A percentile compares a stretch with the other conserved stretches of the same genome.
Evolutionary conservation across 2,113 vertebrate genomes (phyloP).

Genomic region (Myiagra hebetior): DNA sequence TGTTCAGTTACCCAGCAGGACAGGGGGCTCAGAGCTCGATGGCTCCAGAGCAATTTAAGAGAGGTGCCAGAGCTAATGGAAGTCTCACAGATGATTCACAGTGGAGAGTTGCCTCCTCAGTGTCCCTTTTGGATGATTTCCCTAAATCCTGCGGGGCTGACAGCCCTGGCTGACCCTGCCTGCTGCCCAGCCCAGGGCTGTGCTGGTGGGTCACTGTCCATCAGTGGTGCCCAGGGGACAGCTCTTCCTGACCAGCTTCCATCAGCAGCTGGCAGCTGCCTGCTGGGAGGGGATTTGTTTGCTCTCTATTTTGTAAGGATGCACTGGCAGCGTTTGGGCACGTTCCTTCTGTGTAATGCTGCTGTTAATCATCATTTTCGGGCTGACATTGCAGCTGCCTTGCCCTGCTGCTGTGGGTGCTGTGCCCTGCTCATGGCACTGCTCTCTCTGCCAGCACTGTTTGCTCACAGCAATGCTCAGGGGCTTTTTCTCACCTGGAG

Average conservation of each 20-base stretch:
- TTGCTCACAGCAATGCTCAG: not conserved
- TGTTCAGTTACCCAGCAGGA: not conserved
- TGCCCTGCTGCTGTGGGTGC: not conserved
- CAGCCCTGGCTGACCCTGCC: not conserved
- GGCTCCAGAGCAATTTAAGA: not conserved
- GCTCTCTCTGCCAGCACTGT: fast-evolving
- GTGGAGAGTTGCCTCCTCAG: not conserved
- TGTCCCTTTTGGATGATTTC: not conserved
- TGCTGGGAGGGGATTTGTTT: not conserved
- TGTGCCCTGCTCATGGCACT: not conserved
- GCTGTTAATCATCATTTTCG: not conserved
- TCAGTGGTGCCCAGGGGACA: not conserved
- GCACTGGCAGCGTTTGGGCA: not conserved
- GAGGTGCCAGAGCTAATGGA: not conserved
- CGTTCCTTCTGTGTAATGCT: not conserved
- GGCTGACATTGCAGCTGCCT: not conserved
- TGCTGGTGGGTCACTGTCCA: not conserved
- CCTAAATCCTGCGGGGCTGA: not conserved
- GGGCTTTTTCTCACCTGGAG: not conserved
- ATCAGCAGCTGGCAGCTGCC: not conserved
- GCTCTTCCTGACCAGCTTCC: not conserved
- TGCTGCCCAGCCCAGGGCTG: not conserved
- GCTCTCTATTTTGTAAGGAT: not conserved
- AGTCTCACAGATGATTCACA: not conserved
- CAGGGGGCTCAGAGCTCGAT: not conserved